phyloP scores from a whole-genome alignment of 2,888 invertebrate species.

The Tenodera sinensis region DNA sequence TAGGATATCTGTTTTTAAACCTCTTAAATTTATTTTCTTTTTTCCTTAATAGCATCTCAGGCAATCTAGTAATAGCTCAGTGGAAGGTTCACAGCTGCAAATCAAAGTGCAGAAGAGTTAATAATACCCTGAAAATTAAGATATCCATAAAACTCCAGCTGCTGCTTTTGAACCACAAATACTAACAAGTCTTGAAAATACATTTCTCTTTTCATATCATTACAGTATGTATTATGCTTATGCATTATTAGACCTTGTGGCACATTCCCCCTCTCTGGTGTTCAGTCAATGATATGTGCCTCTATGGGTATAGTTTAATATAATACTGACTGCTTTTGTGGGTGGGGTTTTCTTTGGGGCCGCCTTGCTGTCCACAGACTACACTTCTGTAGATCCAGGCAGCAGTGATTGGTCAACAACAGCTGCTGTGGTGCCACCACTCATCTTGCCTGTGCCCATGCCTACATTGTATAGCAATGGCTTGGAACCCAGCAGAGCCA shows the following conservation, averaged over 20 bases:
- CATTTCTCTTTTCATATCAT: too few relatives aligned
- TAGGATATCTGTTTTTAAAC: not conserved
- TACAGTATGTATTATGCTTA: not conserved
- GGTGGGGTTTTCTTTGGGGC: not conserved
- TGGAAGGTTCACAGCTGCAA: not conserved
- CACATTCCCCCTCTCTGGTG: not conserved
- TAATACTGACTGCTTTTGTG: constrained; percentile 7
- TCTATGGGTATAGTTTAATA: not conserved
- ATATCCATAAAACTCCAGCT: not conserved
- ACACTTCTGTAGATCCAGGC: constrained; percentile 38
- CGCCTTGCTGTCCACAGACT: constrained; percentile 23
- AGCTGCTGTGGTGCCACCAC: constrained; percentile 33
- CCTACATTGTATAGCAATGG: constrained; percentile 72
- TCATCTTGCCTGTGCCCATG: constrained; percentile 58
- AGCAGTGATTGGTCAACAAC: not conserved
- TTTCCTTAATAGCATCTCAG: not conserved
- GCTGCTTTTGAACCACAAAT: not conserved
- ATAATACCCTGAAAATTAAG: not conserved
- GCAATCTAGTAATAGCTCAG: not conserved
- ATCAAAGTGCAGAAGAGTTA: not conserved
- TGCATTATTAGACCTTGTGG: not conserved
- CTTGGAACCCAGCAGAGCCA: constrained; percentile 26
- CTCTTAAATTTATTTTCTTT: not conserved
- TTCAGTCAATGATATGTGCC: not conserved
- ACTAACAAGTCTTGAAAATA: not conserved